A percentile compares a stretch with the other conserved stretches of the same genome.
Evolutionary conservation across 2,888 invertebrate genomes (phyloP).

Genomic region (Diaphora mendica): DNA sequence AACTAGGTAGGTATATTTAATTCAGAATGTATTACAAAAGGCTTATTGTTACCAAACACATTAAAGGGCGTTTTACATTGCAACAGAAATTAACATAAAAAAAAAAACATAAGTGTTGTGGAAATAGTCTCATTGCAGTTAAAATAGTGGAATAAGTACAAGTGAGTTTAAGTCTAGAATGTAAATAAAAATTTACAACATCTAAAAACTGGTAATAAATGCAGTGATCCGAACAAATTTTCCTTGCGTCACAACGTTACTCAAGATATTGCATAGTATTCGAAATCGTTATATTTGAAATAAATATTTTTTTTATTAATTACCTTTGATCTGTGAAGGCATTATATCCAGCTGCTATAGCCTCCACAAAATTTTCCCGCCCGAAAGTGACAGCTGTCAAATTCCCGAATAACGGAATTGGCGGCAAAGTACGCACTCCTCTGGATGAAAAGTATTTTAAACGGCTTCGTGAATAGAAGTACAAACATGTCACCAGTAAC

Average conservation of each 20-base stretch:
- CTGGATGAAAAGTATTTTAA: conserved; percentile 65
- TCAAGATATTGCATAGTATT: not conserved
- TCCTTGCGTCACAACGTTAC: conserved; percentile 29
- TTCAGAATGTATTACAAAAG: not conserved
- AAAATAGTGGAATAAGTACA: not conserved
- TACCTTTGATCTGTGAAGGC: conserved; percentile 70
- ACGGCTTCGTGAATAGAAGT: conserved; percentile 61
- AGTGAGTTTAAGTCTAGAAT: no score
- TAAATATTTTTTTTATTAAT: conserved; percentile 7
- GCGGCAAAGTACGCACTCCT: conserved; percentile 64
- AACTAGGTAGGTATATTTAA: not conserved
- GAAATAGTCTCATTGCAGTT: not conserved
- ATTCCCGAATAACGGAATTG: conserved; percentile 70
- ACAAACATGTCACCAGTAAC: conserved; percentile 59
- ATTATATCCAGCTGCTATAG: conserved; percentile 67
- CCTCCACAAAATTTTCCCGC: conserved; percentile 69
- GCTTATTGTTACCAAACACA: not conserved
- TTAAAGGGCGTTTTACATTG: not conserved
- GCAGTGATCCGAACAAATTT: not conserved
- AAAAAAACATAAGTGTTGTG: not conserved
- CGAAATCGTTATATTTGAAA: not conserved
- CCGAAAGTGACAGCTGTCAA: conserved; percentile 69
- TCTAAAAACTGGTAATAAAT: not conserved
- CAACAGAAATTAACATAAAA: not conserved
- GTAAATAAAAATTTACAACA: not conserved